Base-by-base conservation (phyloP, 2,888 invertebrate genomes). In the Synergus gifuensis region DNA sequence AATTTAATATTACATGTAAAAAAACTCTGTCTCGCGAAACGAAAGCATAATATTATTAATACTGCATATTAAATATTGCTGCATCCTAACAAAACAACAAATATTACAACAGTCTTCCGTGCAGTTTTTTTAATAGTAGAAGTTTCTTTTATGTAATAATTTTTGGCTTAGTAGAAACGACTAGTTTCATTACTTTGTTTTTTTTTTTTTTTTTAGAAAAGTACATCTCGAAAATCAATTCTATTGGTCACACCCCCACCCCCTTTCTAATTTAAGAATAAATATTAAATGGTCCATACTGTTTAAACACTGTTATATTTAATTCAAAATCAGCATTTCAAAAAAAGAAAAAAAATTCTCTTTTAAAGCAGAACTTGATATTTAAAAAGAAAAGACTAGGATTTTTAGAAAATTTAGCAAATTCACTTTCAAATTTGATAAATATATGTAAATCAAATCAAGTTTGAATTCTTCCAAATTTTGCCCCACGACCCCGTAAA, bases 21-120 rank as follows among this genome's bases (percentile, higher is more conserved):
- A 36, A 76, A 76, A 46, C 16, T 49, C 64, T 36, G 18, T 40
- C 16, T 16, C 14, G 80, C 46, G 62, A 64, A 62, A 22, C n/a
- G 28, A 44, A 14, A 44, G 46, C 77, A 77, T 46, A 64, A 77
- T 73, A 46, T 73, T 46, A 28, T n/a, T 44, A 36, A 4, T 36
- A 36, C 36, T 36, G 36, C 36, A 36, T 46, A 69, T 40, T 63
- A 62, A 49, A 76, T 54, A 58, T 63, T 78, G 60, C 63, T 62
- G 66, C 22, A 64, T 76, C 40, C 67, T 46, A 46, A 28, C 42
- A 69, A 22, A 84, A 87, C 88, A 88, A 85, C 89, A 90, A 90
- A 89, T 83, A 88, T 90, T 87, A 88, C 88, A 85, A 88, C 83
- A 85, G 89, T 90, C 89, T 91, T 91, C 88, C 90, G 83, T 77